phyloP scores from a whole-genome alignment of 2,888 invertebrate species.

The Phlogophora meticulosa region DNA sequence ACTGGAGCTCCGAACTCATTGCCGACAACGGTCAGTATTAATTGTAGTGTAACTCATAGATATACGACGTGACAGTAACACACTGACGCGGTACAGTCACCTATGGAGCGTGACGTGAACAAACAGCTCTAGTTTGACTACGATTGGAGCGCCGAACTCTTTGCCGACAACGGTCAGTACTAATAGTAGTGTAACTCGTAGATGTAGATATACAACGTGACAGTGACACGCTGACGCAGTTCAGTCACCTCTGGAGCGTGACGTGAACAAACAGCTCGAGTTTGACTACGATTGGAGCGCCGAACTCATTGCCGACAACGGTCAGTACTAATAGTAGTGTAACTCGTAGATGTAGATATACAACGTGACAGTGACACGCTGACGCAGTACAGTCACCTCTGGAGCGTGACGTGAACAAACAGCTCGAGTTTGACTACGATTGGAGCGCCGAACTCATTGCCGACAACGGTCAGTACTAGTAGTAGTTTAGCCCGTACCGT shows the following conservation, averaged over 20 bases:
- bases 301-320: conserved; percentile 81
- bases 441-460: conserved; percentile 90
- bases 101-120: conserved; percentile 91
- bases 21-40: conserved; percentile 75
- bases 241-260: conserved; percentile 91
- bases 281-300: conserved; percentile 93
- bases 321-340: conserved; percentile 30
- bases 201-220: conserved; percentile 6
- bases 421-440: conserved; percentile 93
- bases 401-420: too few species aligned
- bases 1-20: conserved; percentile 90
- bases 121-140: conserved; percentile 93
- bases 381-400: conserved; percentile 92
- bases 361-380: conserved; percentile 61
- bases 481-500: not conserved
- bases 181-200: not conserved
- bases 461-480: conserved; percentile 62
- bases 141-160: conserved; percentile 90
- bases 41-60: conserved; percentile 15
- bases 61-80: conserved; percentile 13
- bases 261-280: conserved; percentile 92
- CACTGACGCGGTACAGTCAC: conserved; percentile 91
- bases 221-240: conserved; percentile 85
- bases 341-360: not conserved
- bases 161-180: conserved; percentile 70